phyloP scores from a whole-genome alignment of 2,797 vertebrate genomes.

The Pachyuromys duprasi region DNA sequence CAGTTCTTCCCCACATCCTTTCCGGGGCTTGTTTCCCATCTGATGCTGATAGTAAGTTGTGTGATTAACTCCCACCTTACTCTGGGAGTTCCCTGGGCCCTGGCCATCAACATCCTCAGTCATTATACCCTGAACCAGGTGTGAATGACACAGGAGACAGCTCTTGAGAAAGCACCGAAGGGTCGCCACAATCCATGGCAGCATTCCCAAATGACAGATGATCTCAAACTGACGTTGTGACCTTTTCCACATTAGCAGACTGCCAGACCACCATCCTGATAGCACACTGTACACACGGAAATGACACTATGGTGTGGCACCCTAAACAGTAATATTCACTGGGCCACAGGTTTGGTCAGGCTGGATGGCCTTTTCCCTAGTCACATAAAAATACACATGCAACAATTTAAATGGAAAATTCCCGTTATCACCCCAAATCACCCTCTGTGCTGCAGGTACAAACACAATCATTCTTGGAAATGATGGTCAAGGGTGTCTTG shows the following conservation, averaged over 20 bases:
- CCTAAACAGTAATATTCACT: background rate
- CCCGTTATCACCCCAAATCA: background rate
- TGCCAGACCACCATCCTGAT: background rate
- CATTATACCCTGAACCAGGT: background rate
- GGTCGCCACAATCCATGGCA: background rate
- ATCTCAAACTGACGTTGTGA: background rate
- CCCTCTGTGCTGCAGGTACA: background rate
- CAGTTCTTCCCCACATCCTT: background rate
- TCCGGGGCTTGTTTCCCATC: background rate
- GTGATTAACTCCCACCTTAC: slow-evolving; percentile 24
- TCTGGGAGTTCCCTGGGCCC: background rate
- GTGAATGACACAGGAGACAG: background rate
- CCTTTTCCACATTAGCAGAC: background rate
- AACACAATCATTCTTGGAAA: slow-evolving; percentile 51
- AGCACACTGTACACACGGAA: background rate
- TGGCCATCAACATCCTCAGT: background rate
- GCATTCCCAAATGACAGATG: slow-evolving; percentile 12
- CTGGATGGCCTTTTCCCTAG: background rate
- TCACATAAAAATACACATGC: slow-evolving; percentile 19
- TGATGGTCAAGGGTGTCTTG: background rate
- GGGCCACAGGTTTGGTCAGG: slow-evolving; percentile 15
- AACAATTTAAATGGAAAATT: slow-evolving; percentile 34
- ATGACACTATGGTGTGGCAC: background rate
- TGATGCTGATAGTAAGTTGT: background rate
- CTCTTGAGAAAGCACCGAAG: background rate